Conservation (phyloP, 2,113 vertebrate species). For the Fulica atra region DNA sequence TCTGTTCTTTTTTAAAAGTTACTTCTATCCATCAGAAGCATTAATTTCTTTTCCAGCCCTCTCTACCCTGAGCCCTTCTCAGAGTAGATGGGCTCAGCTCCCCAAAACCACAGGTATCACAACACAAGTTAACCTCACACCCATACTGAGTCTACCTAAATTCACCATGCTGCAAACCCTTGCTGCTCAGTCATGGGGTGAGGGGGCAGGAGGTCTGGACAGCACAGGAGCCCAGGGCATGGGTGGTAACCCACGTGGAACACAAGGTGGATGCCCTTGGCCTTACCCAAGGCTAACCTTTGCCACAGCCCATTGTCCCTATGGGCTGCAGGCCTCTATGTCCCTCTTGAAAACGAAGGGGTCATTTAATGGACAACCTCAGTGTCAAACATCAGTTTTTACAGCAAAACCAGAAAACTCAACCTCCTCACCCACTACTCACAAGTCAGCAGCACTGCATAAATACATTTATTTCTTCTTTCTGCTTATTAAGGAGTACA, state of each 20-base stretch:
- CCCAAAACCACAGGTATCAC: background rate
- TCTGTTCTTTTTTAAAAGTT: background rate
- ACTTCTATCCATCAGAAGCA: background rate
- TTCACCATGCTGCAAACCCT: fast-evolving
- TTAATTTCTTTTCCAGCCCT: background rate
- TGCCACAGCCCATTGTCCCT: background rate
- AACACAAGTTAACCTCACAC: background rate
- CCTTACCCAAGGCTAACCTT: fast-evolving
- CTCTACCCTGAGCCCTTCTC: background rate
- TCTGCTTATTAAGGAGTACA: background rate
- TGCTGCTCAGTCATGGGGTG: fast-evolving
- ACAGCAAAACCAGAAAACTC: background rate
- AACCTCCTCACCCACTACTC: background rate
- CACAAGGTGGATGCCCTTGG: background rate
- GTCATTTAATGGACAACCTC: background rate
- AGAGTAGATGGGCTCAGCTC: background rate
- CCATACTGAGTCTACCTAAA: background rate
- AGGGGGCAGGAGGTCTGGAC: background rate
- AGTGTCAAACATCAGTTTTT: background rate
- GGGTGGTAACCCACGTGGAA: background rate
- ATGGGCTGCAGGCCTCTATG: background rate
- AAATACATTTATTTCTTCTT: background rate
- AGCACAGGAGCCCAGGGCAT: background rate
- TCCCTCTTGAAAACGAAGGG: background rate
- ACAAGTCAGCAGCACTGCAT: background rate